Conservation (phyloP, 2,113 vertebrate genomes). For the Lycaon pictus region DNA sequence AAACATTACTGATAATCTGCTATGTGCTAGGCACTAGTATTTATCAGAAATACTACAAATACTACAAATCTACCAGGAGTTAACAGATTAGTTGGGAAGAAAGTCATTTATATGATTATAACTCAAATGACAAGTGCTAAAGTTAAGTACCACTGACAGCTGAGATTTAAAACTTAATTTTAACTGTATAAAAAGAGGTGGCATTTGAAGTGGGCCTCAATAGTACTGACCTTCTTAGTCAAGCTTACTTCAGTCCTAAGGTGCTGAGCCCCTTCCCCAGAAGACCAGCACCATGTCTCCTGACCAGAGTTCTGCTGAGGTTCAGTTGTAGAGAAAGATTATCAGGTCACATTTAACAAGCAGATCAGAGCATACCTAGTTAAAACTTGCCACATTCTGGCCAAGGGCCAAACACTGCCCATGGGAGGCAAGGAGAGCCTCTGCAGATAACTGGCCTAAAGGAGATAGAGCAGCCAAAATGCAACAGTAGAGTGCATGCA, state of each 20-base stretch:
- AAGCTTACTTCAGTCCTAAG: neutral
- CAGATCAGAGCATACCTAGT: neutral
- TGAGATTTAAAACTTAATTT: slow-evolving; percentile 47
- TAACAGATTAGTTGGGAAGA: neutral
- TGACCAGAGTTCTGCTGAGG: neutral
- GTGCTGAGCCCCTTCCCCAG: neutral
- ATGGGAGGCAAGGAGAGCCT: neutral
- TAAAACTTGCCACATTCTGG: neutral
- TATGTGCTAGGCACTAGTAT: neutral
- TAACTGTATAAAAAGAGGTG: neutral
- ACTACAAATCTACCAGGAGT: neutral
- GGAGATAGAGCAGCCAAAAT: neutral
- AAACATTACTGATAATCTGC: neutral
- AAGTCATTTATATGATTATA: slow-evolving; percentile 23
- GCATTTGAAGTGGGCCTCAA: slow-evolving; percentile 7
- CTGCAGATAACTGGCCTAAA: neutral
- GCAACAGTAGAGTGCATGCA: neutral
- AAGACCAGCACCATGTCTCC: neutral
- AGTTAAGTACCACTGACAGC: neutral
- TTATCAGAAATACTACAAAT: neutral
- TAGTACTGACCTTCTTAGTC: neutral
- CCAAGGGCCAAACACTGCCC: neutral
- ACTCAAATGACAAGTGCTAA: neutral
- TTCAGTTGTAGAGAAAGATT: neutral
- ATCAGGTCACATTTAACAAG: neutral